Evolutionary conservation across 30 jellyfish, hydroid and myxozoan genomes (phyloP).

Genomic region (Aurelia aurita): DNA sequence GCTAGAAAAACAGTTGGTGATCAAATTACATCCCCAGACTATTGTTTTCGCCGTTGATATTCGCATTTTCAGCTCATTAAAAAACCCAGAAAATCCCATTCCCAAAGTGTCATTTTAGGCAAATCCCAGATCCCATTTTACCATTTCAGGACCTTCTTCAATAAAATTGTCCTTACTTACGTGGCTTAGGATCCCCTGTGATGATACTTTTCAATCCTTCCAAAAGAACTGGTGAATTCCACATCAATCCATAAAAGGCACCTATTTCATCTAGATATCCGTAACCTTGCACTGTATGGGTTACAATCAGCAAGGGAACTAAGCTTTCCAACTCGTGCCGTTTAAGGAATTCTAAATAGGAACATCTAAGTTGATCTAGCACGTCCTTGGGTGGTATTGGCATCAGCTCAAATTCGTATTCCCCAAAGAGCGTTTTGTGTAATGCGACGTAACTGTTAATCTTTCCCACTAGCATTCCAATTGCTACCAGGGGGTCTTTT

Average conservation of each 20-base stretch:
- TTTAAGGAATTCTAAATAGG: slow-evolving; percentile 55
- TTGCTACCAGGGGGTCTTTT: slow-evolving; percentile 6
- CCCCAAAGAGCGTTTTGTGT: slow-evolving; percentile 59
- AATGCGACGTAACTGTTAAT: slow-evolving; percentile 21
- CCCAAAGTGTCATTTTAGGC: too few relatives aligned
- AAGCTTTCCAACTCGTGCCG: slow-evolving; percentile 50
- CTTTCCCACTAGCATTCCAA: slow-evolving; percentile 15
- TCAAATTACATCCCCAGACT: too few relatives aligned
- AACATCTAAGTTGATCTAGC: slow-evolving; percentile 32
- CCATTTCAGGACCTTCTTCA: too few relatives aligned
- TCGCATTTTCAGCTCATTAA: too few relatives aligned
- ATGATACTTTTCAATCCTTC: neutral
- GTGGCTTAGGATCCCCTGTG: slow-evolving; percentile 28
- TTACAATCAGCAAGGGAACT: slow-evolving; percentile 50
- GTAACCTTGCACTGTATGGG: slow-evolving; percentile 83
- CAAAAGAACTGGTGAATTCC: slow-evolving; percentile 79
- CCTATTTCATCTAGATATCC: slow-evolving; percentile 66
- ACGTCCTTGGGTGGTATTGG: slow-evolving; percentile 65
- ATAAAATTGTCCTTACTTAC: slow-evolving; percentile 5
- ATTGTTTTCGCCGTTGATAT: too few relatives aligned
- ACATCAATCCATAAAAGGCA: slow-evolving; percentile 77
- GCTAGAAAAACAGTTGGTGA: too few relatives aligned
- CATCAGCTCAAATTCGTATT: slow-evolving; percentile 70
- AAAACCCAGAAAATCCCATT: too few relatives aligned
- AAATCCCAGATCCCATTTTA: too few relatives aligned